Conservation (phyloP, 2,888 invertebrate species). For the Temnothorax ravouxi region DNA sequence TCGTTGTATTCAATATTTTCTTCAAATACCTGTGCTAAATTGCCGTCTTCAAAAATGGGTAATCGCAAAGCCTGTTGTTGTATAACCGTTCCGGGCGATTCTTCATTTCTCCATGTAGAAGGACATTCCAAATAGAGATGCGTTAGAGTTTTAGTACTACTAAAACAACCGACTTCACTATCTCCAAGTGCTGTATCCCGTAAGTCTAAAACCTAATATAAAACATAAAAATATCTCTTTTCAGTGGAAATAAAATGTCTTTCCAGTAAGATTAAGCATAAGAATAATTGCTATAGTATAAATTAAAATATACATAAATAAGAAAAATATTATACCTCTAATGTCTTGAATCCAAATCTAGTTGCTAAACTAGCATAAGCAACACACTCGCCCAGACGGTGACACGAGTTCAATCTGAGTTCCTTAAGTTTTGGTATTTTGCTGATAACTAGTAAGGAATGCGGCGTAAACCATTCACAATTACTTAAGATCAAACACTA, state of each 20-base stretch:
- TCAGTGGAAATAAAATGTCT: too few species aligned
- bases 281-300: slow-evolving; percentile 20
- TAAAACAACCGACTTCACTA: slow-evolving; percentile 89
- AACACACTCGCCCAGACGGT: slow-evolving; percentile 90
- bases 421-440: slow-evolving; percentile 89
- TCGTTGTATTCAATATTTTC: background rate
- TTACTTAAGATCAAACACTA: slow-evolving; percentile 91
- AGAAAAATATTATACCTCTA: slow-evolving; percentile 86
- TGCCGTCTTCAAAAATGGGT: slow-evolving; percentile 76
- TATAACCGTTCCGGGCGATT: slow-evolving; percentile 57
- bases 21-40: slow-evolving; percentile 75
- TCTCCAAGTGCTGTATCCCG: slow-evolving; percentile 88
- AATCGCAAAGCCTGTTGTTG: slow-evolving; percentile 73
- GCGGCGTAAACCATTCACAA: slow-evolving; percentile 92
- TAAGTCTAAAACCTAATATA: slow-evolving; percentile 87
- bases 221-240: slow-evolving; percentile 50
- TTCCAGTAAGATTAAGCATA: slow-evolving; percentile 51
- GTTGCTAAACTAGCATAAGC: slow-evolving; percentile 93
- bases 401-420: slow-evolving; percentile 90
- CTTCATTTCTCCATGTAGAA: slow-evolving; percentile 64
- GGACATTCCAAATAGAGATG: slow-evolving; percentile 88
- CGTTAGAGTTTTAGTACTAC: slow-evolving; percentile 87
- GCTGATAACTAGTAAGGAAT: slow-evolving; percentile 91
- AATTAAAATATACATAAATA: background rate
- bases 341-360: slow-evolving; percentile 90